These are phyloP conservation scores for Heliconius hortense DNA, from an alignment of 2,888 invertebrate genomes.

Conservation along the genomic window DNA sequence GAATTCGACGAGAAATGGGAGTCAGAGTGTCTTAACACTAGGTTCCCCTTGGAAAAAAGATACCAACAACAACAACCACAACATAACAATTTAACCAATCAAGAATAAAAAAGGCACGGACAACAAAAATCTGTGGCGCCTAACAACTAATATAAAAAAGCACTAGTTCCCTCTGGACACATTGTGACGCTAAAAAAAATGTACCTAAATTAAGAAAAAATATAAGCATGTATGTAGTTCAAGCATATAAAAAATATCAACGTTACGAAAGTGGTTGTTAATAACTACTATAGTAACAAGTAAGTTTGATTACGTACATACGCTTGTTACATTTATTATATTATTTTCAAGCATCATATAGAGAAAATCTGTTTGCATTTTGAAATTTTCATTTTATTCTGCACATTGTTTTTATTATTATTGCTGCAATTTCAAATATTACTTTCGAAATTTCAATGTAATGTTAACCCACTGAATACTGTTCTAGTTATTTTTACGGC, in stretches of 20 bases:
- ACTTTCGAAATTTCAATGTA: slow-evolving; percentile 28
- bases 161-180: too few species aligned
- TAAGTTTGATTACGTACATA: not conserved
- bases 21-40: too few species aligned
- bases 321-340: not conserved
- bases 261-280: not conserved
- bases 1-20: too few species aligned
- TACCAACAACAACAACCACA: too few species aligned
- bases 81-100: too few species aligned
- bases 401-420: slow-evolving; percentile 19
- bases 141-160: too few species aligned
- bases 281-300: not conserved
- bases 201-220: not conserved
- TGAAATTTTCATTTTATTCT: slow-evolving; percentile 15
- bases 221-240: not conserved
- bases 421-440: slow-evolving; percentile 20
- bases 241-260: not conserved
- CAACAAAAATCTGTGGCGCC: too few species aligned
- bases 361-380: slow-evolving; percentile 24
- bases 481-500: slow-evolving; percentile 48
- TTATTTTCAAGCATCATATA: not conserved
- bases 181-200: too few species aligned
- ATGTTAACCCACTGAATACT: slow-evolving; percentile 29
- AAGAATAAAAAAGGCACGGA: too few species aligned
- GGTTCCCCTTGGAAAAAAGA: too few species aligned